A percentile compares a stretch with the other conserved stretches of the same genome.
phyloP scores from a whole-genome alignment of 1,140 invertebrate species.

The Caerostris extrusa region DNA sequence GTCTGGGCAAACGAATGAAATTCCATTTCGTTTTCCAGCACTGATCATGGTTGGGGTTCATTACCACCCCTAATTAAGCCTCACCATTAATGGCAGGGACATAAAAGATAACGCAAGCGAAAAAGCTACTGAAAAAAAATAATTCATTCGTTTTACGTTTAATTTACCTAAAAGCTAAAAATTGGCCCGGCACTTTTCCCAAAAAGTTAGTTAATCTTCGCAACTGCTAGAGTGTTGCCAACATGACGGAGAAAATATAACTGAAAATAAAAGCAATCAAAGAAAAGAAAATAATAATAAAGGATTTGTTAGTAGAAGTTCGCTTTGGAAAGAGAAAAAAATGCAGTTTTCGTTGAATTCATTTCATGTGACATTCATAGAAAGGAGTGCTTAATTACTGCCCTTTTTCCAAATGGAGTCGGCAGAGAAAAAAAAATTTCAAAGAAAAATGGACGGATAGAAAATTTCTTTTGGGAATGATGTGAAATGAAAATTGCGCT shows the following conservation, averaged over 20 bases:
- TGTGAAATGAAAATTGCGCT: neutral
- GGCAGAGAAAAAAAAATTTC: neutral
- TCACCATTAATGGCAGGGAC: neutral
- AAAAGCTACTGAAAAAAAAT: neutral
- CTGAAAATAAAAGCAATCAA: neutral
- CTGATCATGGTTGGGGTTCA: neutral
- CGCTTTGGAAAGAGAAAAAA: neutral
- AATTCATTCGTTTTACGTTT: slow-evolving; percentile 16
- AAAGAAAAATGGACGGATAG: slow-evolving; percentile 10
- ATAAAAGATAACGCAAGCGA: neutral
- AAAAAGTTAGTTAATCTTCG: neutral
- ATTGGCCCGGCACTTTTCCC: neutral
- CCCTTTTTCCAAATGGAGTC: neutral
- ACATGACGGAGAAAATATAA: neutral
- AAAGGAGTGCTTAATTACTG: neutral
- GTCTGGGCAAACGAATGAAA: neutral
- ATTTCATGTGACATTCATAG: neutral
- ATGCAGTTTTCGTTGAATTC: neutral
- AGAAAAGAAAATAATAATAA: neutral
- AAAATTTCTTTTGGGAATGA: neutral
- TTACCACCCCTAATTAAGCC: slow-evolving; percentile 2
- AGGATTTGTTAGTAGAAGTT: neutral
- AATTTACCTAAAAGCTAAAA: slow-evolving; percentile 31
- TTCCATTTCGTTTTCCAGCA: neutral
- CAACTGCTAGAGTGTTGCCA: neutral